Evolutionary conservation across 2,113 vertebrate genomes (phyloP).

Genomic region (Reinhardtius hippoglossoides): DNA sequence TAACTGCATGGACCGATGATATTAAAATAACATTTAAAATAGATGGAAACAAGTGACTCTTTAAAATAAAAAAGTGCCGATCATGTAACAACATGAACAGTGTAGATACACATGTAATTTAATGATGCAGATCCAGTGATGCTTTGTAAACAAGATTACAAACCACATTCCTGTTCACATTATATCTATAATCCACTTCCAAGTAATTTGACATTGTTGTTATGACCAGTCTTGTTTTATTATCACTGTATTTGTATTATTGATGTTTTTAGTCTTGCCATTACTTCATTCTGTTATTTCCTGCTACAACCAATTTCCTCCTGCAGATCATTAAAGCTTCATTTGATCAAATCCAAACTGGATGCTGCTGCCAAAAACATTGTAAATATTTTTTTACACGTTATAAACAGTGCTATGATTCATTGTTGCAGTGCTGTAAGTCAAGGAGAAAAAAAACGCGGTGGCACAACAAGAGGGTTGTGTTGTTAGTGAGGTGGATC

Average conservation of each 20-base stretch:
- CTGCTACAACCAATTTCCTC: conserved; percentile 30
- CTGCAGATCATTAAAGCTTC: conserved; percentile 23
- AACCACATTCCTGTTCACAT: not conserved
- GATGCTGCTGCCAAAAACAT: not conserved
- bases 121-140: too few species aligned
- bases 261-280: not conserved
- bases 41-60: too few species aligned
- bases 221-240: not conserved
- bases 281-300: conserved; percentile 10
- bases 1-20: too few species aligned
- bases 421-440: conserved; percentile 1
- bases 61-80: too few species aligned
- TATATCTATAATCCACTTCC: not conserved
- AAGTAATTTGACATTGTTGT: not conserved
- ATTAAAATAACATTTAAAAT: too few species aligned
- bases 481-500: conserved; percentile 5
- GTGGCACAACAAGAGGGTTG: not conserved
- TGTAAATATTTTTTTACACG: conserved; percentile 12
- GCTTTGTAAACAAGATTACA: not conserved
- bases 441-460: not conserved
- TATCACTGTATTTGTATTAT: not conserved
- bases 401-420: not conserved
- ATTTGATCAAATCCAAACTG: conserved; percentile 26
- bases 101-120: too few species aligned
- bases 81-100: too few species aligned